Conservation (phyloP, 2,888 invertebrate genomes). For the Chalcis sispes region DNA sequence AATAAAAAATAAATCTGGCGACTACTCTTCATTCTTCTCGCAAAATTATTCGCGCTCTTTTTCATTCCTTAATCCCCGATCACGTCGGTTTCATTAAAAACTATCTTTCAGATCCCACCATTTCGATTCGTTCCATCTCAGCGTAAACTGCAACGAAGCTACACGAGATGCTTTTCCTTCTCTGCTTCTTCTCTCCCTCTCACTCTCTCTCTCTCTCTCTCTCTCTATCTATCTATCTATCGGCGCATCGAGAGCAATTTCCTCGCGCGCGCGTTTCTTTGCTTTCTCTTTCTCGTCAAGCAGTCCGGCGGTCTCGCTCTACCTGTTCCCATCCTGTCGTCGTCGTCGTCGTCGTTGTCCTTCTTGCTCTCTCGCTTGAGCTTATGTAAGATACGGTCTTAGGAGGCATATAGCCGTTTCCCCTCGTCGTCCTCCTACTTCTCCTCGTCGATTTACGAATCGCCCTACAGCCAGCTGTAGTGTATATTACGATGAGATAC, state of each 20-base stretch:
- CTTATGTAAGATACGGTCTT: not conserved
- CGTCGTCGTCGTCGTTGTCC: slow-evolving; percentile 3
- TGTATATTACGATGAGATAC: too few species aligned
- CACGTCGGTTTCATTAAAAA: too few species aligned
- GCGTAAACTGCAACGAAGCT: too few species aligned
- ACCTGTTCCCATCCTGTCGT: slow-evolving; percentile 46
- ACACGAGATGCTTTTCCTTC: not conserved
- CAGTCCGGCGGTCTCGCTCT: slow-evolving; percentile 41
- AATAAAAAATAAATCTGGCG: too few species aligned
- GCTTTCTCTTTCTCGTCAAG: slow-evolving; percentile 52
- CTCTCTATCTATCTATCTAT: too few species aligned
- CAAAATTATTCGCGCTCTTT: too few species aligned
- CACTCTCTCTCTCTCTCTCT: not conserved
- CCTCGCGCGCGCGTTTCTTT: slow-evolving; percentile 38
- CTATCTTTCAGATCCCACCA: not conserved
- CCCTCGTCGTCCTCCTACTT: too few species aligned
- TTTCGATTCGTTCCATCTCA: slow-evolving; percentile 3
- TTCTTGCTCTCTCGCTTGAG: slow-evolving; percentile 14
- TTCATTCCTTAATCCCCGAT: too few species aligned
- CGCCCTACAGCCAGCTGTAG: too few species aligned
- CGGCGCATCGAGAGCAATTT: slow-evolving; percentile 30
- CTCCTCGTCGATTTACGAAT: too few species aligned
- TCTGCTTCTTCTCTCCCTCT: not conserved
- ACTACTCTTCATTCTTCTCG: too few species aligned
- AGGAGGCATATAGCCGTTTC: too few species aligned